Conservation (phyloP, 2,888 invertebrate species). For the Campoplex nolae region DNA sequence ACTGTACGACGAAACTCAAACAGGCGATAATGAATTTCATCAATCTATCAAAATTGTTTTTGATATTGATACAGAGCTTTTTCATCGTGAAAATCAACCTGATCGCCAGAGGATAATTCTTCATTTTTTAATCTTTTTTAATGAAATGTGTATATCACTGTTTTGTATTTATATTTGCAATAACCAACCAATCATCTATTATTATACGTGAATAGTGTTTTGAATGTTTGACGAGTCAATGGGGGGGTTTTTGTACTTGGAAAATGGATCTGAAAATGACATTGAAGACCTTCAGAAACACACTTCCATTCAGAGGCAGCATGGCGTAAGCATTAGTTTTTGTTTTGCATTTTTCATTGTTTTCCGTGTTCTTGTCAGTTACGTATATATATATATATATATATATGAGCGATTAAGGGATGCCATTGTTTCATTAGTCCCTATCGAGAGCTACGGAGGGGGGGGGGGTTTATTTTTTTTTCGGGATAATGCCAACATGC, state of each 20-base stretch:
- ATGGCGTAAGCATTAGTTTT: neutral
- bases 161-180: neutral
- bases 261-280: no score
- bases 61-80: no score
- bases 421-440: slow-evolving; percentile 41
- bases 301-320: no score
- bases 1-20: neutral
- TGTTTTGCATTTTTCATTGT: neutral
- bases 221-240: no score
- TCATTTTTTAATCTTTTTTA: neutral
- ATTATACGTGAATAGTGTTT: no score
- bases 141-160: neutral
- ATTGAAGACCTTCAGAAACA: no score
- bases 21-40: neutral
- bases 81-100: neutral
- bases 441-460: slow-evolving; percentile 13
- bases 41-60: neutral
- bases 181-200: neutral
- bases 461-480: slow-evolving; percentile 38
- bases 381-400: neutral
- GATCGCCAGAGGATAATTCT: neutral
- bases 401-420: slow-evolving; percentile 42
- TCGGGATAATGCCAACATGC: slow-evolving; percentile 66
- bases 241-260: no score
- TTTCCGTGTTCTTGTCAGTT: slow-evolving; percentile 2